phyloP scores from a whole-genome alignment of 1,140 invertebrate genomes.

The Drosophila melanica region DNA sequence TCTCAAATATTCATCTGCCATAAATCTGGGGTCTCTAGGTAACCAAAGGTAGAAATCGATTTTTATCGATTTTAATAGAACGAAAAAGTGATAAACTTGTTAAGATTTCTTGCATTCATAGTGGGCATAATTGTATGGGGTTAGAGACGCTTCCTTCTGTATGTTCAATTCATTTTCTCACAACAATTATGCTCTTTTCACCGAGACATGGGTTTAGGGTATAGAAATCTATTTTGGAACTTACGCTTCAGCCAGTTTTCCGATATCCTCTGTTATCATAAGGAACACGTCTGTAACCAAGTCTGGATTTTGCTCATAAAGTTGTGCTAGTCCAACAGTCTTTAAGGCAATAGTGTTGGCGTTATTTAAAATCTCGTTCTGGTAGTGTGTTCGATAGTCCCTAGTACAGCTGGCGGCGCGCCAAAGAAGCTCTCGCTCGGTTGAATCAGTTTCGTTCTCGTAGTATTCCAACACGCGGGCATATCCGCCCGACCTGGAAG shows the following conservation, averaged over 20 bases:
- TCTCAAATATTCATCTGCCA: too few species aligned
- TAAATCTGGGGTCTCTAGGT: too few species aligned
- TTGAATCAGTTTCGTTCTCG: constrained; percentile 28
- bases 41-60: too few species aligned
- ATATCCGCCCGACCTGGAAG: constrained; percentile 81
- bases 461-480: constrained; percentile 14
- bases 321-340: constrained; percentile 67
- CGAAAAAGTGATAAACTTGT: too few species aligned
- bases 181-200: too few species aligned
- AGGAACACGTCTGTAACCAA: constrained; percentile 71
- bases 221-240: constrained; percentile 29
- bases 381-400: constrained; percentile 36
- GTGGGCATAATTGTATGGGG: too few species aligned
- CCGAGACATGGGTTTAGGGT: too few species aligned
- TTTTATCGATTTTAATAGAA: too few species aligned
- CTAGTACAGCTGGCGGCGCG: constrained; percentile 59
- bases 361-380: constrained; percentile 36
- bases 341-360: constrained; percentile 33
- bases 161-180: too few species aligned
- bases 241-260: constrained; percentile 49
- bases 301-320: constrained; percentile 82
- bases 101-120: too few species aligned
- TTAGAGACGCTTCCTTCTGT: too few species aligned
- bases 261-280: constrained; percentile 50
- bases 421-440: constrained; percentile 52